A percentile compares a stretch with the other conserved stretches of the same genome.
These are phyloP conservation scores for Gallinago nigripennis DNA, from an alignment of 2,797 vertebrate genomes.

Conservation along the genomic window DNA sequence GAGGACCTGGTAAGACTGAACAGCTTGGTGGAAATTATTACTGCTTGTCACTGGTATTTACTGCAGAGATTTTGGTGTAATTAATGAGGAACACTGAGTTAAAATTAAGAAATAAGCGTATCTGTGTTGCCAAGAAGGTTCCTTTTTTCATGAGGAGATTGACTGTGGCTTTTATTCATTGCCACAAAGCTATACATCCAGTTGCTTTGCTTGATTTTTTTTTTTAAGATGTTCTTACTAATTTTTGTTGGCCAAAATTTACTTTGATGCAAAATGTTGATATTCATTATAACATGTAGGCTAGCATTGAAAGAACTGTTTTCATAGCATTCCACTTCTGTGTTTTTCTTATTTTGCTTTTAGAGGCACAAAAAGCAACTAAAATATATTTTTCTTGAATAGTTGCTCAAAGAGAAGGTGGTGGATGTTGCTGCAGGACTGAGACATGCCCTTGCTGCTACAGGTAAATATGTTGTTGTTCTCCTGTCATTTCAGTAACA, in stretches of 20 bases:
- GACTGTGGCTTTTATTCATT: neutral
- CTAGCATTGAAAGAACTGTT: neutral
- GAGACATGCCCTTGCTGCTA: slow-evolving; percentile 87
- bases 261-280: neutral
- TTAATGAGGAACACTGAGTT: neutral
- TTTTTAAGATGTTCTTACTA: neutral
- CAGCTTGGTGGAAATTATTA: neutral
- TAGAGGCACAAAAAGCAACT: neutral
- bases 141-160: neutral
- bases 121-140: neutral
- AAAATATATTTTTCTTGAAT: neutral
- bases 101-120: neutral
- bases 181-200: neutral
- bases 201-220: neutral
- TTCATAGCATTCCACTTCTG: neutral
- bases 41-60: neutral
- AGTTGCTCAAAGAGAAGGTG: slow-evolving; percentile 83
- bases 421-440: slow-evolving; percentile 88
- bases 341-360: neutral
- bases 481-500: neutral
- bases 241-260: neutral
- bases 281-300: neutral
- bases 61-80: neutral
- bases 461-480: slow-evolving; percentile 76
- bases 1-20: neutral